Percentiles rank a stretch among this genome's conserved stretches.
Evolutionary conservation across 2,888 invertebrate species (phyloP).

Genomic region (Trachelus troglodyta): DNA sequence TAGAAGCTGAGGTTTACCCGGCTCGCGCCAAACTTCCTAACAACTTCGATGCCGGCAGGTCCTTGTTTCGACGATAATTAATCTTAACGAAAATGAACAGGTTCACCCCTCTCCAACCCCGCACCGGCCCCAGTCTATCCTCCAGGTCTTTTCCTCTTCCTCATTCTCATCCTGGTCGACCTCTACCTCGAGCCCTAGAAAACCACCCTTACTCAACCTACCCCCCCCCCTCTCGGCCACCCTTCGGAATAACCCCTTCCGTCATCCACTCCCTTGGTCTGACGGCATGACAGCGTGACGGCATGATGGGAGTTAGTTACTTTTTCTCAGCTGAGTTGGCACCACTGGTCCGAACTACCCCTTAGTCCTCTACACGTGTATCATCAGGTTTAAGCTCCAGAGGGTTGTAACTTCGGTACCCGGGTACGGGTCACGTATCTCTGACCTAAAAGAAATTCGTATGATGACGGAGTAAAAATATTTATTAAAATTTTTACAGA

Average conservation of each 20-base stretch:
- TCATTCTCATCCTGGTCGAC: neutral
- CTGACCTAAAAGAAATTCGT: neutral
- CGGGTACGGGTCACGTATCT: neutral
- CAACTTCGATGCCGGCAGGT: slow-evolving; percentile 33
- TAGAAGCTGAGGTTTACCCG: slow-evolving; percentile 42
- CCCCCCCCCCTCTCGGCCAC: neutral
- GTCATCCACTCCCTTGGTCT: slow-evolving; percentile 9
- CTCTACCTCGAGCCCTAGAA: neutral
- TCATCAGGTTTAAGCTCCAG: neutral
- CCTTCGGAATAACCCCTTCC: neutral
- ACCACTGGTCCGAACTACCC: slow-evolving; percentile 4
- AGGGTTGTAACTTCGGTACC: neutral
- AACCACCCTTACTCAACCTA: slow-evolving; percentile 1
- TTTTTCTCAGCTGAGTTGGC: slow-evolving; percentile 21
- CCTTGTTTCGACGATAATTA: slow-evolving; percentile 50
- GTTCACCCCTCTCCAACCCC: slow-evolving; percentile 1
- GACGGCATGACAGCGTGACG: slow-evolving; percentile 6
- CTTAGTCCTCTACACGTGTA: neutral
- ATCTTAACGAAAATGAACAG: slow-evolving; percentile 41
- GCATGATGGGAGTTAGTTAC: slow-evolving; percentile 20
- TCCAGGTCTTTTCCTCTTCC: neutral
- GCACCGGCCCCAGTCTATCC: neutral
- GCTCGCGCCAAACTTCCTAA: slow-evolving; percentile 28
- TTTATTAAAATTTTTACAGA: neutral
- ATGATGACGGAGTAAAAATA: neutral